These are phyloP conservation scores for Phalacrocorax carbo DNA, from an alignment of 2,113 vertebrate species.

Conservation along the genomic window DNA sequence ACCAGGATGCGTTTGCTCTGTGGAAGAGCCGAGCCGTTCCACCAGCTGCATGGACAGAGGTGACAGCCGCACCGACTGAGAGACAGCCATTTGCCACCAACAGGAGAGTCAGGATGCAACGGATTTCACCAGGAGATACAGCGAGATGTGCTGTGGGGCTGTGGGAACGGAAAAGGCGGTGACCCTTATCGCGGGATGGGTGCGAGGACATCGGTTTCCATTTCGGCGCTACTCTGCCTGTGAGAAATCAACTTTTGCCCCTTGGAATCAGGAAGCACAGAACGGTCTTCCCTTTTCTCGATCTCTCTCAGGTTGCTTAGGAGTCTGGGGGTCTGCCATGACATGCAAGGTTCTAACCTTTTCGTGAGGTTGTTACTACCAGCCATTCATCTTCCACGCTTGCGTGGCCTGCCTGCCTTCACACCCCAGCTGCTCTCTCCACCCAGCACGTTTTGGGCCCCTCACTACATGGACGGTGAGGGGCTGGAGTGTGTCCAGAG, in stretches of 20 bases:
- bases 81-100: background rate
- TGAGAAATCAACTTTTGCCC: background rate
- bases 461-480: too few species aligned
- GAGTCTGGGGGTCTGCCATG: background rate
- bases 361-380: background rate
- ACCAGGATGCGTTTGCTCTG: background rate
- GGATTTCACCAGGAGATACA: background rate
- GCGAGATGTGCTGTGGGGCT: accelerated
- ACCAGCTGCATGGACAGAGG: background rate
- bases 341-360: background rate
- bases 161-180: background rate
- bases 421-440: background rate
- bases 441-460: too few species aligned
- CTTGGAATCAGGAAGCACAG: background rate
- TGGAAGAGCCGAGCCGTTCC: background rate
- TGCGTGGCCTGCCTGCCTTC: background rate
- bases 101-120: accelerated
- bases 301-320: background rate
- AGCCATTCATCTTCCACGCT: background rate
- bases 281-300: background rate
- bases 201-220: background rate
- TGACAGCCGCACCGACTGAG: background rate
- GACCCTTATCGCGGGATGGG: background rate
- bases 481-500: too few species aligned
- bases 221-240: background rate